A percentile compares a stretch with the other conserved stretches of the same genome.
These are phyloP conservation scores for Gymnocephalus cernua DNA, from an alignment of 2,113 vertebrate genomes.

Conservation along the genomic window DNA sequence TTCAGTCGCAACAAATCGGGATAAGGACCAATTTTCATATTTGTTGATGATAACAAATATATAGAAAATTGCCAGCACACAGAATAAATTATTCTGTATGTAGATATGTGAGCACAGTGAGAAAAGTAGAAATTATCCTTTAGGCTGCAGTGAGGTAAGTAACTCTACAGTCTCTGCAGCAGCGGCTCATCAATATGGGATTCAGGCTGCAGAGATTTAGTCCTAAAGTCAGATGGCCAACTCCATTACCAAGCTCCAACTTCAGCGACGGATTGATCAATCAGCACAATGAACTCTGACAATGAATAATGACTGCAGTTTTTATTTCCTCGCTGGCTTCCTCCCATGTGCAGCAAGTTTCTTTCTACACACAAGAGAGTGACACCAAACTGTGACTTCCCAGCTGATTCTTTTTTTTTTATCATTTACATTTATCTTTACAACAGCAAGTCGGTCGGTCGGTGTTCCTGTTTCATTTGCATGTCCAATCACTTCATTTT, in stretches of 20 bases:
- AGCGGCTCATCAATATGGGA: slow-evolving; percentile 36
- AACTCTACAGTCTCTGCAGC: slow-evolving; percentile 12
- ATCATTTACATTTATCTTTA: slow-evolving; percentile 4
- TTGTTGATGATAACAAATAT: too few relatives aligned
- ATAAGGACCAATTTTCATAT: too few relatives aligned
- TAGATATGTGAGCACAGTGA: too few relatives aligned
- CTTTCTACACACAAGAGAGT: background rate
- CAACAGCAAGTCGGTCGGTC: background rate
- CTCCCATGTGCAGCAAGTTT: slow-evolving; percentile 16
- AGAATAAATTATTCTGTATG: too few relatives aligned
- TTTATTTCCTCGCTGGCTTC: slow-evolving; percentile 70
- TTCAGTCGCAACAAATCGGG: too few relatives aligned
- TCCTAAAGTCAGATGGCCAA: slow-evolving; percentile 26
- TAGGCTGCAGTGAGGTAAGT: slow-evolving; percentile 3
- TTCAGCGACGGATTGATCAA: slow-evolving; percentile 72
- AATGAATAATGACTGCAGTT: slow-evolving; percentile 79
- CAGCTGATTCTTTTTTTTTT: background rate
- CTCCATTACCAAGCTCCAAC: slow-evolving; percentile 67
- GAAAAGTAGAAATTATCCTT: background rate
- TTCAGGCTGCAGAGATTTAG: slow-evolving; percentile 38
- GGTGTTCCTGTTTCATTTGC: background rate
- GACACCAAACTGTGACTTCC: slow-evolving; percentile 6
- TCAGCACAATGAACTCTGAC: slow-evolving; percentile 68
- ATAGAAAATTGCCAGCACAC: too few relatives aligned
- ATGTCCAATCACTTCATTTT: slow-evolving; percentile 6